Conservation (phyloP, 1,140 invertebrate species). For the Brachionus calyciflorus region DNA sequence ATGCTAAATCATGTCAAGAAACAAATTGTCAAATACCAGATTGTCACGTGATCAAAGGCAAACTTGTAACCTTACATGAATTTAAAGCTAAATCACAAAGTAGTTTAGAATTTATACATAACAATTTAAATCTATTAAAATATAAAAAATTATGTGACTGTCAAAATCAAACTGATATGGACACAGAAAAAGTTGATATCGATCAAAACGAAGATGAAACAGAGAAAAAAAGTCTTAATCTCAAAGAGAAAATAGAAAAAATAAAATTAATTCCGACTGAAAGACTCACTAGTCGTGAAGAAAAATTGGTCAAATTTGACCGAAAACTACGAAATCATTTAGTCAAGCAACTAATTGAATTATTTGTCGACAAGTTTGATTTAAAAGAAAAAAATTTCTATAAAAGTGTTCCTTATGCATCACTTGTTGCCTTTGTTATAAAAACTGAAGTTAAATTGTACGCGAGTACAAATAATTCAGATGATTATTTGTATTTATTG, state of each 20-base stretch:
- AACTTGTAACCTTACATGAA: background rate
- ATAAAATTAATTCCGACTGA: background rate
- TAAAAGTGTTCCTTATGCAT: constrained; percentile 25
- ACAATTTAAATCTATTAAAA: background rate
- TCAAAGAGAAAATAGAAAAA: background rate
- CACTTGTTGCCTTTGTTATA: background rate
- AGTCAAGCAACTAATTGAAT: constrained; percentile 12
- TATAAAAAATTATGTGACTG: background rate
- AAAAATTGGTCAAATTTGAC: constrained; percentile 22
- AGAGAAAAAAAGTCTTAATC: background rate
- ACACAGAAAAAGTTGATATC: background rate
- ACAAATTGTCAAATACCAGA: constrained; percentile 9
- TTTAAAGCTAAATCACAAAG: constrained; percentile 1
- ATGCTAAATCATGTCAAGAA: constrained; percentile 32
- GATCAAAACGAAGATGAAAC: background rate
- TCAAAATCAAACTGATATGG: constrained; percentile 9
- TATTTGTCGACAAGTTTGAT: background rate
- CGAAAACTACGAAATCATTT: background rate
- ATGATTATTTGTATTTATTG: constrained; percentile 26
- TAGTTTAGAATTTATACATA: background rate
- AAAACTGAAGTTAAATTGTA: constrained; percentile 1
- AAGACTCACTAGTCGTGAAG: background rate
- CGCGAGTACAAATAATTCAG: constrained; percentile 16
- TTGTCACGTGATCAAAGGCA: constrained; percentile 18
- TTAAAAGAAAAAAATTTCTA: constrained; percentile 37